These are phyloP conservation scores for Brachypalpus laphriformis DNA, from an alignment of 2,888 invertebrate genomes.

Conservation along the genomic window DNA sequence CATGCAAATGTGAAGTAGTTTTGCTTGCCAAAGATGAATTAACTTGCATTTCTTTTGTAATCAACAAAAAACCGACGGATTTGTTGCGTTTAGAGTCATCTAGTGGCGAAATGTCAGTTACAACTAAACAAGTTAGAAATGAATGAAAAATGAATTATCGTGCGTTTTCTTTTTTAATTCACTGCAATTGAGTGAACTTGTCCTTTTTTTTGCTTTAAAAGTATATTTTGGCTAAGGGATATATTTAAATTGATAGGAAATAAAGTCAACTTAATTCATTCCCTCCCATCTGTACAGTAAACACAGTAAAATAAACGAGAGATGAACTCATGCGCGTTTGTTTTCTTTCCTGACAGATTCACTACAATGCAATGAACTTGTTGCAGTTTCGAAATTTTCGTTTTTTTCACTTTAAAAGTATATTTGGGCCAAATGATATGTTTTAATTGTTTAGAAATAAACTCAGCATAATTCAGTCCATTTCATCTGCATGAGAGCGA, in stretches of 20 bases:
- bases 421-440: not conserved
- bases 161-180: not conserved
- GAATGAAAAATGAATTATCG: constrained; percentile 32
- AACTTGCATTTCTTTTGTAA: constrained; percentile 50
- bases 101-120: constrained; percentile 61
- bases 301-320: constrained; percentile 1
- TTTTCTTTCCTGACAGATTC: constrained; percentile 5
- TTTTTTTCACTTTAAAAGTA: constrained; percentile 30
- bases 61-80: constrained; percentile 65
- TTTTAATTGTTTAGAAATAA: not conserved
- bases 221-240: not conserved
- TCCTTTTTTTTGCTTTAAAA: constrained; percentile 34
- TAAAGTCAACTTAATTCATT: not conserved
- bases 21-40: constrained; percentile 1
- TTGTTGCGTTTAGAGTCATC: constrained; percentile 57
- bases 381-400: constrained; percentile 65
- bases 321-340: constrained; percentile 28
- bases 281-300: too few relatives aligned
- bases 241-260: not conserved
- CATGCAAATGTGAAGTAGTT: constrained; percentile 26
- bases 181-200: constrained; percentile 44
- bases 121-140: constrained; percentile 7
- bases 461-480: too few relatives aligned
- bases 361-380: constrained; percentile 36
- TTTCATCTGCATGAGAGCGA: not conserved